Percentiles rank a stretch among this genome's conserved stretches.
phyloP scores from a whole-genome alignment of 2,113 vertebrate species.

The Gorsachius goisagi region DNA sequence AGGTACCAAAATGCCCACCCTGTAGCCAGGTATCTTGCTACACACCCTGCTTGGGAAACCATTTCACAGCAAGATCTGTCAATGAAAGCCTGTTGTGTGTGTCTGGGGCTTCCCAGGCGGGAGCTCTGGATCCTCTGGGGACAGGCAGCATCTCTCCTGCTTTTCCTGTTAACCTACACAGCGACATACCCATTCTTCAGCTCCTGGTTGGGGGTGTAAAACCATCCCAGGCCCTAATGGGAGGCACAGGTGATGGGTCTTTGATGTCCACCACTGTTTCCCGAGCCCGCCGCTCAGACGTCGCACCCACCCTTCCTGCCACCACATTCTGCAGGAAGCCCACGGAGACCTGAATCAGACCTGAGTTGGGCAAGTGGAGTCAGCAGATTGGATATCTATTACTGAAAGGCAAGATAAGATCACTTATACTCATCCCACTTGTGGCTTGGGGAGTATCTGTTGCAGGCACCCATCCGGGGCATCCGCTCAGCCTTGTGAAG shows the following conservation, averaged over 20 bases:
- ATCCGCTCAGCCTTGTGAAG: neutral
- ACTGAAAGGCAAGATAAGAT: slow-evolving; percentile 35
- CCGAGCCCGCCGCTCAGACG: neutral
- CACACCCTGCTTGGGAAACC: neutral
- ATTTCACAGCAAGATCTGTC: neutral
- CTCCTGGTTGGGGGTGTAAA: neutral
- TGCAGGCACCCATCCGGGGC: neutral
- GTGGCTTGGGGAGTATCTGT: neutral
- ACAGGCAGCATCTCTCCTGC: neutral
- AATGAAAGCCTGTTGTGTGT: neutral
- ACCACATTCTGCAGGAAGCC: slow-evolving; percentile 23
- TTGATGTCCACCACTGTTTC: neutral
- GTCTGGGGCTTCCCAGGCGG: neutral
- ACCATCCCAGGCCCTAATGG: neutral
- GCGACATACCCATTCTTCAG: neutral
- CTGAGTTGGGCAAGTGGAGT: neutral
- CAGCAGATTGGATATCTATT: neutral
- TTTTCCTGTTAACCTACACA: neutral
- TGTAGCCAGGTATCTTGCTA: neutral
- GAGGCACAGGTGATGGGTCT: neutral
- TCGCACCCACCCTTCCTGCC: neutral
- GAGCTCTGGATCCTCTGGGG: neutral
- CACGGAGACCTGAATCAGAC: slow-evolving; percentile 20
- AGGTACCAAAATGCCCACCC: neutral
- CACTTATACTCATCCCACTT: neutral